phyloP scores from a whole-genome alignment of 2,113 vertebrate species.

The Alouatta palliata region DNA sequence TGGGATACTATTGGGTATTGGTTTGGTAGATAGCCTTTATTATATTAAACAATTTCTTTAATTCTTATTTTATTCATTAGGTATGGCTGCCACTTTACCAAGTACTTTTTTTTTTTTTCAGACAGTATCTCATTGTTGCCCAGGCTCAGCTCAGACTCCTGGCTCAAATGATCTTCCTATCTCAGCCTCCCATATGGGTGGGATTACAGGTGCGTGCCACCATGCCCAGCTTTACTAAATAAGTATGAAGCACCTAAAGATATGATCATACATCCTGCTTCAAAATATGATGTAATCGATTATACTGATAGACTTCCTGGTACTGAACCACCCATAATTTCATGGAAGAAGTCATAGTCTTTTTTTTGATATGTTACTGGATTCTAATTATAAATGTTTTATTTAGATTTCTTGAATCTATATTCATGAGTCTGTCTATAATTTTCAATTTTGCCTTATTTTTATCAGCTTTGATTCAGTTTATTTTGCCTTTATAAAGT shows the following conservation, averaged over 20 bases:
- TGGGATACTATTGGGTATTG: neutral
- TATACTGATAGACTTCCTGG: neutral
- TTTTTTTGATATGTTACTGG: neutral
- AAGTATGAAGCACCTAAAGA: neutral
- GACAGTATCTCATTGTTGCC: neutral
- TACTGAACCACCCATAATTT: neutral
- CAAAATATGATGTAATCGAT: neutral
- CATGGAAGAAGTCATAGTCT: neutral
- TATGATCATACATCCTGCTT: neutral
- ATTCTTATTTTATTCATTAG: neutral
- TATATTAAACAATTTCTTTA: neutral
- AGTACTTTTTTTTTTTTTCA: neutral
- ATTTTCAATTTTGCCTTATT: neutral
- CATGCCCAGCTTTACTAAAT: neutral
- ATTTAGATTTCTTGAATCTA: neutral
- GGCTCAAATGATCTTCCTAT: neutral
- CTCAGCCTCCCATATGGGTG: neutral
- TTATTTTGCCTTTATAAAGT: conserved; percentile 43
- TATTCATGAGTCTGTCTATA: neutral
- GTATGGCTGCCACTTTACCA: neutral
- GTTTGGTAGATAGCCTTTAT: neutral
- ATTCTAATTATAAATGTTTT: neutral
- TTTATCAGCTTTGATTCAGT: neutral
- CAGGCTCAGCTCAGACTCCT: neutral
- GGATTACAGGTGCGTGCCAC: neutral